These are phyloP conservation scores for Chromobotia macracanthus DNA, from an alignment of 2,797 vertebrate species.

Conservation along the genomic window DNA sequence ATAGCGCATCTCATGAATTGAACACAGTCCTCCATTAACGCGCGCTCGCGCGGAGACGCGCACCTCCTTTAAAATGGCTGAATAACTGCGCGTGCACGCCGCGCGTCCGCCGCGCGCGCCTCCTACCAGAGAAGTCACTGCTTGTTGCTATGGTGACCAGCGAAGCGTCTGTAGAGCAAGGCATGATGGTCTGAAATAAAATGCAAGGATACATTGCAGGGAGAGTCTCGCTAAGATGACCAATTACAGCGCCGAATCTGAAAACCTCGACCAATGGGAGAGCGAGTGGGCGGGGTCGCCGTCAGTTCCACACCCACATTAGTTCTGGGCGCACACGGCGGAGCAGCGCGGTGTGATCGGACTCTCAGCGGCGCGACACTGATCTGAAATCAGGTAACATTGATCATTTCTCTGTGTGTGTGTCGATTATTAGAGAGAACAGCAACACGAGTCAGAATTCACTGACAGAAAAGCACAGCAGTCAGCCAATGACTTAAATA, in stretches of 20 bases:
- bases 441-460: too few relatives aligned
- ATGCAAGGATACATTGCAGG: conserved; percentile 72
- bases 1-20: too few relatives aligned
- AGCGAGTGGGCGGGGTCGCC: conserved; percentile 58
- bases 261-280: conserved; percentile 66
- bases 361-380: too few relatives aligned
- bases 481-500: neutral
- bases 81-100: too few relatives aligned
- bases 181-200: conserved; percentile 82
- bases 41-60: too few relatives aligned
- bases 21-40: too few relatives aligned
- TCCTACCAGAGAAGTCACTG: neutral
- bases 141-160: conserved; percentile 63
- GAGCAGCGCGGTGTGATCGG: too few relatives aligned
- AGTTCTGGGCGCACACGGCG: conserved; percentile 78
- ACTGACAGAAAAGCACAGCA: too few relatives aligned
- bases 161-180: conserved; percentile 58
- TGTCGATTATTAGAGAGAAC: too few relatives aligned
- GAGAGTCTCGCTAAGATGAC: conserved; percentile 51
- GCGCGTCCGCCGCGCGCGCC: too few relatives aligned
- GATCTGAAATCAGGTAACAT: conserved; percentile 58
- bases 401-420: too few relatives aligned
- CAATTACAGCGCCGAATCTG: conserved; percentile 62
- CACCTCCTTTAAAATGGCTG: conserved; percentile 7
- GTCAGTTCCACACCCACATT: conserved; percentile 75